Evolutionary conservation across 2,797 vertebrate species (phyloP).

Genomic region (Diglossa cyanea): DNA sequence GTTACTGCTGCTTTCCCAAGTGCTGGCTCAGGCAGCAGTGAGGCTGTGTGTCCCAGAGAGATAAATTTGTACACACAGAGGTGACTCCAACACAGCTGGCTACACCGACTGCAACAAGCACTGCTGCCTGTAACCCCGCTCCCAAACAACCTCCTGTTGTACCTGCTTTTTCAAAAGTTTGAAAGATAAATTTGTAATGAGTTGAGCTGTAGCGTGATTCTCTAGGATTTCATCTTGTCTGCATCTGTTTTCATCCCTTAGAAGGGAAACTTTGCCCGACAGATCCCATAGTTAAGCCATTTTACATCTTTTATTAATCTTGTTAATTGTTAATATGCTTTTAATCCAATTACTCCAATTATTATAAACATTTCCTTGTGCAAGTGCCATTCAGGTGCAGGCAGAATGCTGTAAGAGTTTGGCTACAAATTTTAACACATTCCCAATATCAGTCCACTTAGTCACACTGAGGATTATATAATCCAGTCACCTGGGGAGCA

Average conservation of each 20-base stretch:
- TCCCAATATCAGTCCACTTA: background rate
- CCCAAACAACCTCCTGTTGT: background rate
- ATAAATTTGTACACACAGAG: background rate
- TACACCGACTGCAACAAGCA: background rate
- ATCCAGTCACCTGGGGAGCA: background rate
- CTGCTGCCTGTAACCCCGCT: background rate
- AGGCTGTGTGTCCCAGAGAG: background rate
- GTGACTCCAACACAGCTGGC: background rate
- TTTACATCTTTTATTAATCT: background rate
- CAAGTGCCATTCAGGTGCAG: background rate
- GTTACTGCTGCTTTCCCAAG: background rate
- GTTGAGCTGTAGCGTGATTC: background rate
- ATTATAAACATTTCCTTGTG: background rate
- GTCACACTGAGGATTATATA: background rate
- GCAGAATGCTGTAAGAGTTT: background rate
- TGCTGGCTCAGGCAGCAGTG: background rate
- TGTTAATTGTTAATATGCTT: background rate
- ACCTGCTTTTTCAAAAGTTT: background rate
- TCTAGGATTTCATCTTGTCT: background rate
- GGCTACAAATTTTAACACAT: background rate
- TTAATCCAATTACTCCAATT: background rate
- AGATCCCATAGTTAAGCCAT: background rate
- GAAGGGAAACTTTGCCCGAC: background rate
- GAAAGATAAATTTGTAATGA: background rate
- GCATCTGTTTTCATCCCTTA: background rate